Base-by-base conservation (phyloP, 2,797 vertebrate species). In the Siniperca obscura region DNA sequence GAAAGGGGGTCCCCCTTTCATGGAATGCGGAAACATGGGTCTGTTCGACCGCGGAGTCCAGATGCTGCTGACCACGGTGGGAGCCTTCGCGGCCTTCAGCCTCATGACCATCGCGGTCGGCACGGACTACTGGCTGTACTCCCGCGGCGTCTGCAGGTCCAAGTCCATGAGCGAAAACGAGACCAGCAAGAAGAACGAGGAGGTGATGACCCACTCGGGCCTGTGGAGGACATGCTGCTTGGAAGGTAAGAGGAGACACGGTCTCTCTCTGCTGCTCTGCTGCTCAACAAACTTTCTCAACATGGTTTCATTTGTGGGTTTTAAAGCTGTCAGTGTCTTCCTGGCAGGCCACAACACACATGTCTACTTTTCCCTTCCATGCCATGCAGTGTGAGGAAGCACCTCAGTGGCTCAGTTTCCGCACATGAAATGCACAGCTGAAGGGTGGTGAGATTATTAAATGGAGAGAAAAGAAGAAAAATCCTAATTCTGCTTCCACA, bases 11-110 rank as follows among this genome's bases (percentile, higher is more conserved):
- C 96, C 97, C 97, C 98, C 98, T 97, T 98, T 98, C 98, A 97
- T 99, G 98, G 97, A 99, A 98, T 99, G 98, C 97, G 98, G 98
- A 96, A 99, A 97, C 97, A 99, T 99, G 98, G 98, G 97, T 96
- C 97, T 99, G 96, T 99, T 99, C 98, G 98, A 99, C 96, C 97
- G 98, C 96, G 97, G 98, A 96, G 97, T 99, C 95, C 98, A 99
- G 96, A 99, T 99, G 98, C 97, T 99, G 96, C 97, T 99, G 96
- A 99, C 98, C 96, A 99, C 98, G 95, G 98, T 99, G 96, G 98
- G 98, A 94, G 98, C 98, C 95, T 99, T 99, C 95, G 98, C 98
- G 94, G 98, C 98, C 96, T 99, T 99, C 97, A 99, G 98, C 96
- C 97, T 99, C 95, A 99, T 99, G 98, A 99, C 98, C 96, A 99